phyloP scores from a whole-genome alignment of 2,113 vertebrate species.

The Myotis brandtii region DNA sequence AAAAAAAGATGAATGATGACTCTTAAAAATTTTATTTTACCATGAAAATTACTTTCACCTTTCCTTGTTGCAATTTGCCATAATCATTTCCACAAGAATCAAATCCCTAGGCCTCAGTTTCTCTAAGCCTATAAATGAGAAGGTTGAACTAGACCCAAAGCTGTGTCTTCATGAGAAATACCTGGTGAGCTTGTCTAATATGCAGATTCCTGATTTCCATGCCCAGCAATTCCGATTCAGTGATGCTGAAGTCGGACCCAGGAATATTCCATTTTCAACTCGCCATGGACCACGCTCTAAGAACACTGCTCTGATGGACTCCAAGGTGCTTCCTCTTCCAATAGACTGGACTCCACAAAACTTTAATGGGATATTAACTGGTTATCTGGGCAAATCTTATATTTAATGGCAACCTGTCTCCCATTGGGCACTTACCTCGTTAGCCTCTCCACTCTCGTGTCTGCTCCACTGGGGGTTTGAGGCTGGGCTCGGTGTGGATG shows the following conservation, averaged over 20 bases:
- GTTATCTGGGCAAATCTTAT: neutral
- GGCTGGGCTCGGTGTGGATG: fast-evolving
- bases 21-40: slow-evolving; percentile 70
- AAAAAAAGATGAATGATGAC: slow-evolving; percentile 55
- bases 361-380: neutral
- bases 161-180: slow-evolving; percentile 49
- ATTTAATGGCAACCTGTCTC: neutral
- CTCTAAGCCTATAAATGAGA: slow-evolving; percentile 62
- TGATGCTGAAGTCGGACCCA: neutral
- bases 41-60: slow-evolving; percentile 75
- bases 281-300: neutral
- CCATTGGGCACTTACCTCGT: fast-evolving
- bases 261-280: neutral
- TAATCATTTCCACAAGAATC: slow-evolving; percentile 72
- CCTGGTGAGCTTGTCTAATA: neutral
- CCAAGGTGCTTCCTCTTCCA: neutral
- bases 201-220: neutral
- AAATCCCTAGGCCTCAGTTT: slow-evolving; percentile 70
- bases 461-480: neutral
- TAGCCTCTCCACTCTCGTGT: neutral
- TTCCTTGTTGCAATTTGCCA: slow-evolving; percentile 65
- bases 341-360: neutral
- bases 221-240: neutral
- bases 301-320: neutral
- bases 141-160: neutral